Percentiles rank a stretch among this genome's conserved stretches.
These are phyloP conservation scores for Euwallacea fornicatus DNA, from an alignment of 1,140 invertebrate genomes.

Conservation along the genomic window DNA sequence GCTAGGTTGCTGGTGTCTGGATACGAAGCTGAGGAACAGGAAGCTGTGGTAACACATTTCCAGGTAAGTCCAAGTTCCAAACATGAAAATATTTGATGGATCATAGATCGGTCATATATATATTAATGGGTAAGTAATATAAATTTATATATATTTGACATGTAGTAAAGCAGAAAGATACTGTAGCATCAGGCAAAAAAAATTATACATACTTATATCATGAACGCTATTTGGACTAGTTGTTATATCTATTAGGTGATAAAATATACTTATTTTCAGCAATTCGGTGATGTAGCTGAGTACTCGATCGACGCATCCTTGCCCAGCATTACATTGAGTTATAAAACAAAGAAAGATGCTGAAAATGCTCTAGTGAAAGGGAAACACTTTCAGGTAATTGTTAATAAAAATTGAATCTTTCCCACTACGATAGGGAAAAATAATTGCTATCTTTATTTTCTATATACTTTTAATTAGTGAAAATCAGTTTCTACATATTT, in stretches of 20 bases:
- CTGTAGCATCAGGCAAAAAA: too few relatives aligned
- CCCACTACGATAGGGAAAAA: background rate
- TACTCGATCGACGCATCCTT: constrained; percentile 67
- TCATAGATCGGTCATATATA: too few relatives aligned
- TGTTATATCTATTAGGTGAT: too few relatives aligned
- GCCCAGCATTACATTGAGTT: constrained; percentile 70
- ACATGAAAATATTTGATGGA: background rate
- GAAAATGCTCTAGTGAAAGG: constrained; percentile 69
- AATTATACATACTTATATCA: too few relatives aligned
- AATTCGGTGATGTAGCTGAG: constrained; percentile 72
- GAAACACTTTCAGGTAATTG: constrained; percentile 62
- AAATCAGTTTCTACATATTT: constrained; percentile 1
- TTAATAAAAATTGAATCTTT: too few relatives aligned
- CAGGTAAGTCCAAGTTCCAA: constrained; percentile 56
- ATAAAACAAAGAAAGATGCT: constrained; percentile 71
- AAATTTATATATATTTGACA: too few relatives aligned
- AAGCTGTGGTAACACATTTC: constrained; percentile 71
- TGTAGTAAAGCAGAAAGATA: too few relatives aligned
- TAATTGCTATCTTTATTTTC: background rate
- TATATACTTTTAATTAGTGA: too few relatives aligned
- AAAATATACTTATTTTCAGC: constrained; percentile 54
- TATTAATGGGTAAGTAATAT: too few relatives aligned
- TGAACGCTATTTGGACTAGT: too few relatives aligned
- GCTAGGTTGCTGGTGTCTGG: constrained; percentile 78
- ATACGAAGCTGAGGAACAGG: constrained; percentile 71